Percentiles rank a stretch among this genome's conserved stretches.
Conservation (phyloP, 2,113 vertebrate species). For the Scalopus aquaticus region DNA sequence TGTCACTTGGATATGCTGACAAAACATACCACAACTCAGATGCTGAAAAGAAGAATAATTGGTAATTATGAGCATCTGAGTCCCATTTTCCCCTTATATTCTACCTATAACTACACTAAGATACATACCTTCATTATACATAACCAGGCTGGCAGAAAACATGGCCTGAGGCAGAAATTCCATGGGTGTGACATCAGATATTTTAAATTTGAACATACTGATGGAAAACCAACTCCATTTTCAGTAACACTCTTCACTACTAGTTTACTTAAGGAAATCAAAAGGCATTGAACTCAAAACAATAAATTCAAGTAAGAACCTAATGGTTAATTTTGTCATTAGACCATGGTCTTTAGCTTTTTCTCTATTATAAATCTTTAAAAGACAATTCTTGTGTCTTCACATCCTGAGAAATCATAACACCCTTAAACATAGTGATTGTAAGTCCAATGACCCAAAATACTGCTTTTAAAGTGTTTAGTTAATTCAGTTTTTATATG, state of each 20-base stretch:
- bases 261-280: background rate
- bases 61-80: background rate
- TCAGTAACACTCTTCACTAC: background rate
- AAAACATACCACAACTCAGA: background rate
- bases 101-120: background rate
- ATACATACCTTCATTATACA: background rate
- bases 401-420: background rate
- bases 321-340: background rate
- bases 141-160: background rate
- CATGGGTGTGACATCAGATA: background rate
- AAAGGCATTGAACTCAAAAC: background rate
- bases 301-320: slow-evolving; percentile 17
- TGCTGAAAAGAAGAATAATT: background rate
- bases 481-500: background rate
- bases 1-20: background rate
- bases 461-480: background rate
- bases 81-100: background rate
- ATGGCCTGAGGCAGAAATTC: background rate
- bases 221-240: background rate
- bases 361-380: background rate
- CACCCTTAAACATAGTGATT: background rate
- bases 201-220: background rate
- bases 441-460: background rate
- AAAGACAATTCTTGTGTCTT: slow-evolving; percentile 2
- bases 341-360: background rate